phyloP scores from a whole-genome alignment of 2,113 vertebrate genomes.

The Muntiacus reevesi region DNA sequence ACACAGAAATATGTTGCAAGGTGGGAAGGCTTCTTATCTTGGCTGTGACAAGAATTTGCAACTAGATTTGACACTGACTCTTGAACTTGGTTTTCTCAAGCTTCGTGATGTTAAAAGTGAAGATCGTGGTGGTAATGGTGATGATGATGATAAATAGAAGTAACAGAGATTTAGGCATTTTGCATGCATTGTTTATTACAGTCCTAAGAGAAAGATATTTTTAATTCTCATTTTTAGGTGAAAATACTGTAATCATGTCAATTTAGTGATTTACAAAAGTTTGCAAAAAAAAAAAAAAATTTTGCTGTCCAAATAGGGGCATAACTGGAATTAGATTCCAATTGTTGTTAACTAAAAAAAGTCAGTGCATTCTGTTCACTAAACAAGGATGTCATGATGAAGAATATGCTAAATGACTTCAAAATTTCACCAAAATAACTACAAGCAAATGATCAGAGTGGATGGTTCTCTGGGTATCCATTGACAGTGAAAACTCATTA shows the following conservation, averaged over 20 bases:
- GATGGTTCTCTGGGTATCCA: neutral
- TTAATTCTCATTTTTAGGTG: neutral
- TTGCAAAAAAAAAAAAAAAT: neutral
- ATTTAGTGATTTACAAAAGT: neutral
- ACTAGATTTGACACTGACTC: neutral
- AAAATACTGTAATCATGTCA: neutral
- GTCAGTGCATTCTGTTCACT: neutral
- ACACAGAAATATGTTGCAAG: neutral
- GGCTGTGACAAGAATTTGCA: neutral
- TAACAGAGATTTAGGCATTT: neutral
- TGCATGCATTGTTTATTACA: neutral
- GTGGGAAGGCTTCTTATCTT: neutral
- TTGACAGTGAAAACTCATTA: neutral
- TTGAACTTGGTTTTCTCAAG: neutral
- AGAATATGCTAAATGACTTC: neutral
- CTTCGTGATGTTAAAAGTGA: neutral
- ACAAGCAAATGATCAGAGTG: neutral
- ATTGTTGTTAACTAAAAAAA: neutral
- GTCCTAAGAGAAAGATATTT: neutral
- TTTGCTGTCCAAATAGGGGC: neutral
- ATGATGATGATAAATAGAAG: neutral
- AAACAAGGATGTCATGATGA: neutral
- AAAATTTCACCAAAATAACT: conserved; percentile 8
- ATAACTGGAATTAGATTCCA: neutral
- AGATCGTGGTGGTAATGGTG: neutral